Evolutionary conservation across 2,113 vertebrate species (phyloP).

Genomic region (Boulengeromyrus knoepffleri): DNA sequence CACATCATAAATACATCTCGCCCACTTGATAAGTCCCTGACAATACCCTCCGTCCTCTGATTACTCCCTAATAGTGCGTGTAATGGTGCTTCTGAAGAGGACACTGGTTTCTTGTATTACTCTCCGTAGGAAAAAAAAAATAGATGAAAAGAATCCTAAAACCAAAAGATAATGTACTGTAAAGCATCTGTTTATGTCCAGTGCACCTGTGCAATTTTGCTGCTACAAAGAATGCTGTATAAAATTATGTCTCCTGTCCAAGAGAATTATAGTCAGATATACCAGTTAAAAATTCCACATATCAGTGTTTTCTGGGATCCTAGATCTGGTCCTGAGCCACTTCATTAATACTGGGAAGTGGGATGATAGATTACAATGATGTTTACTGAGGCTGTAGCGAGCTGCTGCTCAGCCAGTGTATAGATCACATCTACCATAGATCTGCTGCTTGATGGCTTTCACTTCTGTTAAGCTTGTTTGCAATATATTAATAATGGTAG

Average conservation of each 20-base stretch:
- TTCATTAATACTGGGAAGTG: conserved; percentile 66
- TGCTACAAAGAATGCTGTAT: conserved; percentile 42
- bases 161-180: neutral
- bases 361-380: conserved; percentile 62
- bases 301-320: conserved; percentile 58
- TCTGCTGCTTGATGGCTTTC: neutral
- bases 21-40: conserved; percentile 4
- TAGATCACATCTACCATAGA: neutral
- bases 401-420: conserved; percentile 43
- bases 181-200: neutral
- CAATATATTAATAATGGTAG: neutral
- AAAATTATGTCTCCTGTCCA: conserved; percentile 54
- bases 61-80: neutral
- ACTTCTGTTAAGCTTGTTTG: neutral
- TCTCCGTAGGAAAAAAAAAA: neutral
- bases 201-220: neutral
- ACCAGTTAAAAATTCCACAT: conserved; percentile 65
- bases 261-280: conserved; percentile 59
- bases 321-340: conserved; percentile 55
- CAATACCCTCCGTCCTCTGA: neutral
- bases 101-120: neutral
- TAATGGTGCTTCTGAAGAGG: conserved; percentile 1
- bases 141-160: neutral
- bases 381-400: conserved; percentile 58
- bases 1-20: conserved; percentile 6